Percentiles rank a stretch among this genome's conserved stretches.
Evolutionary conservation across 2,888 invertebrate genomes (phyloP).

Genomic region (Brachypterus glaber): DNA sequence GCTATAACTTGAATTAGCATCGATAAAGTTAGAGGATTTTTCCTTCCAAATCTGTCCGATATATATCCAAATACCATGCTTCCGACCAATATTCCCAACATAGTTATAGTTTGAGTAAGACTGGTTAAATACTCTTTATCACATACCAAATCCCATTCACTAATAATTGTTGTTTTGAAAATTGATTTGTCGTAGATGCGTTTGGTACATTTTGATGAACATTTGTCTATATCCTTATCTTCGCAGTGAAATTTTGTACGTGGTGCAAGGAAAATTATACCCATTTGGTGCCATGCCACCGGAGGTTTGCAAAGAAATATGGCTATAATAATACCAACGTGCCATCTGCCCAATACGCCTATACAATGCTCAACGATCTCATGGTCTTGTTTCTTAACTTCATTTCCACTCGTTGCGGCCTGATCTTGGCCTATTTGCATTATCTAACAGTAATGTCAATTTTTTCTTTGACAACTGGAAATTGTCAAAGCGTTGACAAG

Average conservation of each 20-base stretch:
- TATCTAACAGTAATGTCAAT: no score
- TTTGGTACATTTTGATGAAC: conserved; percentile 46
- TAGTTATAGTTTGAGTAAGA: conserved; percentile 65
- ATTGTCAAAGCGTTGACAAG: no score
- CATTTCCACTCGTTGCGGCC: no score
- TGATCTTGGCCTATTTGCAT: no score
- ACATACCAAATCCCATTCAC: conserved; percentile 70
- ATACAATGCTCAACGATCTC: conserved; percentile 62
- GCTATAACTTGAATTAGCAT: conserved; percentile 63
- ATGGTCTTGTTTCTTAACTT: no score
- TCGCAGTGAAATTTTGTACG: conserved; percentile 46
- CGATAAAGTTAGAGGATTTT: conserved; percentile 61
- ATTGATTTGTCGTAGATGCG: conserved; percentile 52
- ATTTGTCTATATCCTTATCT: conserved; percentile 43
- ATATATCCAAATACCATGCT: conserved; percentile 65
- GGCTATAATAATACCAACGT: conserved; percentile 58
- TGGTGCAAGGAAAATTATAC: conserved; percentile 68
- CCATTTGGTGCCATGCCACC: conserved; percentile 72
- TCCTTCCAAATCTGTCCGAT: conserved; percentile 68
- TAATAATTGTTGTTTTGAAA: conserved; percentile 63
- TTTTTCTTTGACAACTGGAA: no score
- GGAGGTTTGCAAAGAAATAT: conserved; percentile 67
- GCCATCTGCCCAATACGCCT: conserved; percentile 66
- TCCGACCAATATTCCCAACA: conserved; percentile 68
- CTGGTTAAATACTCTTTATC: conserved; percentile 55